A percentile compares a stretch with the other conserved stretches of the same genome.
These are phyloP conservation scores for Falco cherrug DNA, from an alignment of 2,797 vertebrate genomes.

Conservation along the genomic window DNA sequence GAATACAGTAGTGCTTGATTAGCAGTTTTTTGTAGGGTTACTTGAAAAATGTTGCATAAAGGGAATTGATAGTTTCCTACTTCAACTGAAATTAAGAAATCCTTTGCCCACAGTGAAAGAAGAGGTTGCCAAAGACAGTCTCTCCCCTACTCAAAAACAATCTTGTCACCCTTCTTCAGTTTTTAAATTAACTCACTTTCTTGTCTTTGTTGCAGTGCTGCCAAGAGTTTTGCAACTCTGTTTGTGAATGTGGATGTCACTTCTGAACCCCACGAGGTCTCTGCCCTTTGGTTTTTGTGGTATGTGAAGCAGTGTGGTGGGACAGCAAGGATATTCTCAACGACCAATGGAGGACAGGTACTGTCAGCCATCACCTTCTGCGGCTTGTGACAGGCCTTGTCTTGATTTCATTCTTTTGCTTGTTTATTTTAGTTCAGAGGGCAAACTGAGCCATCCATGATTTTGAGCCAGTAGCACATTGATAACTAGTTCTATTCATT, in stretches of 20 bases:
- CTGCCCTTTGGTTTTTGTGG: constrained; percentile 98
- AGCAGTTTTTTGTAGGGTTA: neutral
- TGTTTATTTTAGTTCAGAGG: neutral
- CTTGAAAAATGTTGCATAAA: neutral
- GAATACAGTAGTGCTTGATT: neutral
- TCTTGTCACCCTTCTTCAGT: neutral
- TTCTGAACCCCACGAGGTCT: constrained; percentile 93
- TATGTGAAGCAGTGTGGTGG: constrained; percentile 96
- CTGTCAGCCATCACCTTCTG: neutral
- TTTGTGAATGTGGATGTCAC: constrained; percentile 96
- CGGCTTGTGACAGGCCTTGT: neutral
- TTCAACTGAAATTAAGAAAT: neutral
- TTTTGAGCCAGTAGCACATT: neutral
- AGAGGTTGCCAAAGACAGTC: neutral
- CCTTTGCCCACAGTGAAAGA: neutral
- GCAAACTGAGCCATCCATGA: neutral
- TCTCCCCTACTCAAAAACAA: neutral
- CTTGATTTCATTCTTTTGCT: neutral
- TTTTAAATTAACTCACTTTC: neutral
- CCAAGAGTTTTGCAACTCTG: constrained; percentile 85
- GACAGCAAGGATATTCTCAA: constrained; percentile 91
- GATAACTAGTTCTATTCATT: neutral
- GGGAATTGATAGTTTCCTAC: neutral
- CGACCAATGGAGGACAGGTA: constrained; percentile 95
- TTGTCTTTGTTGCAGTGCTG: constrained; percentile 74